A percentile compares a stretch with the other conserved stretches of the same genome.
Evolutionary conservation across 2,888 invertebrate species (phyloP).

Genomic region (Buathra laborator): DNA sequence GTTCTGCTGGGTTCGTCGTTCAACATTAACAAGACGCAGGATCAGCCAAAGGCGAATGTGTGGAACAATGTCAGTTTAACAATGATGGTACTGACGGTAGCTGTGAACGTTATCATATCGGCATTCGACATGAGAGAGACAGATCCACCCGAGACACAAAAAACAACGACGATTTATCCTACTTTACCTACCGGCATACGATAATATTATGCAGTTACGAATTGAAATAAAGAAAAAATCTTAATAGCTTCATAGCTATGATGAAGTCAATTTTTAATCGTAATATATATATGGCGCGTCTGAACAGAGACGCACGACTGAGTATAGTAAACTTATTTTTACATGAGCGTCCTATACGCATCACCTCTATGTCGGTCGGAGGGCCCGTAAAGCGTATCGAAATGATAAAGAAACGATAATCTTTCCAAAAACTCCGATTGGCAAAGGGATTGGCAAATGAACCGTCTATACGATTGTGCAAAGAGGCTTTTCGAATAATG

Average conservation of each 20-base stretch:
- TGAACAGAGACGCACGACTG: conserved; percentile 42
- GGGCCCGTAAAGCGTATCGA: too few relatives aligned
- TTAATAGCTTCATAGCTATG: not conserved
- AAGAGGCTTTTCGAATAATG: conserved; percentile 13
- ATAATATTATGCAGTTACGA: conserved; percentile 7
- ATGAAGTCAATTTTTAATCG: not conserved
- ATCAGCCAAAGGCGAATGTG: conserved; percentile 87
- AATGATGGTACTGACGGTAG: conserved; percentile 88
- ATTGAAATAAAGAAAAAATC: not conserved
- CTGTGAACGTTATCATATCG: conserved; percentile 88
- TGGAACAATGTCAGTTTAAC: conserved; percentile 88
- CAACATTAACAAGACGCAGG: conserved; percentile 88
- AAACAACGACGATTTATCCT: not conserved
- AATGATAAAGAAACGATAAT: too few relatives aligned
- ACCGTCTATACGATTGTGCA: conserved; percentile 3
- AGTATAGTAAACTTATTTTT: conserved; percentile 49
- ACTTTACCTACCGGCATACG: conserved; percentile 7
- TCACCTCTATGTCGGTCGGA: too few relatives aligned
- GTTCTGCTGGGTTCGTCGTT: conserved; percentile 87
- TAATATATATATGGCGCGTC: conserved; percentile 1
- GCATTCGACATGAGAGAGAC: conserved; percentile 86
- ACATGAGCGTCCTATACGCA: conserved; percentile 8
- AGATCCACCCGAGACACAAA: not conserved
- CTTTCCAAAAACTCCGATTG: too few relatives aligned
- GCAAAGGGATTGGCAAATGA: not conserved